Evolutionary conservation across 2,113 vertebrate species (phyloP), one percentile per base, ranked within the genome.

Genomic region (Tragulus kanchil): DNA sequence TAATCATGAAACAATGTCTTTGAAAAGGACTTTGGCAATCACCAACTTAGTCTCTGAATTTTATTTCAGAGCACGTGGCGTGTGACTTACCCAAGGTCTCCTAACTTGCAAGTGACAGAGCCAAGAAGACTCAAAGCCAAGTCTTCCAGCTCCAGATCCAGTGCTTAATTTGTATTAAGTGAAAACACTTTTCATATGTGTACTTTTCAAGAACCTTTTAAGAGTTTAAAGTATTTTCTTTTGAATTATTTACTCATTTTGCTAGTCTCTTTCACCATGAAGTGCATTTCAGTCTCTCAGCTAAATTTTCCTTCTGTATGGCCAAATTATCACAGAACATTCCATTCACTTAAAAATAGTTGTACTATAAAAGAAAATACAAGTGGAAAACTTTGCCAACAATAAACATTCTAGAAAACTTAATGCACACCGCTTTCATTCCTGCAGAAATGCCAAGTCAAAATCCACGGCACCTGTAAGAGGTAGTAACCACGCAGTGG

Each of bases 251-350:
- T 96, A 65, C 94, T 97, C 13, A 58, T 95, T 85, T 82, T 50
- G 42, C 93, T 92, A 28, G 61, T 75, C 50, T 83, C 79, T 96
- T 94, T 97, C 17, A 59, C 64, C 59, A 73, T 81, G 17, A 92
- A 94, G 59, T 79, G 9, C 52, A 52, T 98, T 97, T 96, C 25
- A 86, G 48, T 84, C 45, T 59, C 64, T 79, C 28, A 52, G 61
- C 50, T 92, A 95, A 91, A 77, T 91, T 94, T 89, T 56, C 64
- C 90, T 96, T 59, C 62, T 52, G 56, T 56, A 42, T 59, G 88
- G 92, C 92, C 96, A 94, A 90, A 93, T 95, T 75, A 92, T 97
- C 92, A 97, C n/a, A 67, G 81, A 93, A 95, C 96, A 96, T 97
- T 94, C 96, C 50, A 96, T 93, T 94, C 73, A 65, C 42, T 94